These are phyloP conservation scores for Columba guinea DNA, from an alignment of 2,797 vertebrate genomes.

Conservation along the genomic window DNA sequence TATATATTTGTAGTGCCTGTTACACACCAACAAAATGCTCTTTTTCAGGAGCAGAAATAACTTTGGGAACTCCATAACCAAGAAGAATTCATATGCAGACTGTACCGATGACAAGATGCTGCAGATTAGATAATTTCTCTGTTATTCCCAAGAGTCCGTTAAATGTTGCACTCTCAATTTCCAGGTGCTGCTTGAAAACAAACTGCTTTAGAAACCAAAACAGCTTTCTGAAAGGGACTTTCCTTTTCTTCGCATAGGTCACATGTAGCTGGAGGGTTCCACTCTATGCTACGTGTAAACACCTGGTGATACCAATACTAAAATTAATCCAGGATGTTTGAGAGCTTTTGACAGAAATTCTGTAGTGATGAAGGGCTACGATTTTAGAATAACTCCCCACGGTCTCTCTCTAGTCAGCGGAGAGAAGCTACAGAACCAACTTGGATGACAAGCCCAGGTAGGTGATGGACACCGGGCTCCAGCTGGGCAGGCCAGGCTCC, in stretches of 20 bases:
- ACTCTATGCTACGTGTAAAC: not conserved
- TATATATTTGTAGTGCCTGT: slow-evolving; percentile 10
- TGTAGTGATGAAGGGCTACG: not conserved
- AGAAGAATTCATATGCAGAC: not conserved
- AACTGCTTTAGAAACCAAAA: slow-evolving; percentile 26
- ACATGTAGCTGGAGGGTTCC: not conserved
- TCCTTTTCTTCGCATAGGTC: not conserved
- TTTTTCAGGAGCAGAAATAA: slow-evolving; percentile 8
- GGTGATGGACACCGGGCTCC: not conserved
- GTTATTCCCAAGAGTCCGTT: not conserved
- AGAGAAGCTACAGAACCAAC: not conserved
- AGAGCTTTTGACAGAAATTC: not conserved
- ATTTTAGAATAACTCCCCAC: not conserved
- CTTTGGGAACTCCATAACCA: not conserved
- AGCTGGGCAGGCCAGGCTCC: not conserved
- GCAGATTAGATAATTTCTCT: slow-evolving; percentile 10
- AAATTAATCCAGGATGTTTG: not conserved
- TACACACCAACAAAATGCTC: not conserved
- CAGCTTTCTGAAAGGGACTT: not conserved
- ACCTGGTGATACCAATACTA: not conserved
- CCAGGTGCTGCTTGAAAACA: slow-evolving; percentile 47
- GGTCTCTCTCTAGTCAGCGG: not conserved
- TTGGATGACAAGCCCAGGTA: fast-evolving
- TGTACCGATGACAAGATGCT: not conserved
- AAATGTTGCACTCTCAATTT: slow-evolving; percentile 30